Base-by-base conservation (phyloP, 2,888 invertebrate genomes). In the Endotricha flammealis region DNA sequence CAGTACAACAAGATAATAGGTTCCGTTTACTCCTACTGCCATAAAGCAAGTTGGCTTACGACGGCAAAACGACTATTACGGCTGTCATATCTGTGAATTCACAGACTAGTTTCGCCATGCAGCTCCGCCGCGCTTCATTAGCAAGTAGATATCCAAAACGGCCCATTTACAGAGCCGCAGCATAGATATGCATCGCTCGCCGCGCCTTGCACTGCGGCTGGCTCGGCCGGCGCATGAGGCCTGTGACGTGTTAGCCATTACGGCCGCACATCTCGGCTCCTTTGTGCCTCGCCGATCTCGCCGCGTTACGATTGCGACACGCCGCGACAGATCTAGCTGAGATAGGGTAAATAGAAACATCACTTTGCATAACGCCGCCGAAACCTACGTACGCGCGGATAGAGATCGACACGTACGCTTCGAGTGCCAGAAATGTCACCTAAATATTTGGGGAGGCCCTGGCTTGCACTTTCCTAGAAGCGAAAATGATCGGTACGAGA, bases 111-210 rank as follows among this genome's bases (percentile, higher is more conserved):
- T 82, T 73, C 66, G 66, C 74, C 57, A 64, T 68, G 64, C 67
- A 65, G 68, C 53, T 60, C 61, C 54, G 60, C 57, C 54, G 60
- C 57, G 68, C 76, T 85, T 83, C 85, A 85, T 85, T 86, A 85
- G 81, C 77, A 80, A 82, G 75, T 74, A 74, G 81, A 82, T 82
- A 75, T 77, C 83, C 80, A 76, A 85, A 85, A 83, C 79, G 74
- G 77, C 59, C 78, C 78, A 81, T 82, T 82, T 82, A 78, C 76
- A 75, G 75, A 76, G 75, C 68, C 74, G 59, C 75, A 76, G 74
- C 65, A 67, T 73, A 77, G 85, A 85, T 86, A 85, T 80, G 81
- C 71, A 86, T 86, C 85, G 60, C 67, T 32, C 36, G 43, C 37
- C 64, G 72, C 69, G 72, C 68, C 66, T 67, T 72, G 74, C 72